Conservation (phyloP, 2,888 invertebrate genomes). For the Agriotes lineatus region DNA sequence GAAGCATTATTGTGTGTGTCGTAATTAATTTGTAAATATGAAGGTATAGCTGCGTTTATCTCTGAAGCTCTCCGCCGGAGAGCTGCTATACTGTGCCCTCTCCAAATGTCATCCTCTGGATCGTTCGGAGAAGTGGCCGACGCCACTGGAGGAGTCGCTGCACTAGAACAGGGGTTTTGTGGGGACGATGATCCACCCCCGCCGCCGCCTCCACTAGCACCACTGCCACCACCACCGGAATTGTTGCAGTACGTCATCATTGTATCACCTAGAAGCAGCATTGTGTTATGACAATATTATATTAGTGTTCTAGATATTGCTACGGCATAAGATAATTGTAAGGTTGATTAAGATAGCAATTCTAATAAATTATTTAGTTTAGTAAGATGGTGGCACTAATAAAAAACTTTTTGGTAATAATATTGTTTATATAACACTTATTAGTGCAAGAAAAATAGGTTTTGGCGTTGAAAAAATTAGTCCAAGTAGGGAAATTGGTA, state of each 20-base stretch:
- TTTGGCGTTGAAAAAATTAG: too few species aligned
- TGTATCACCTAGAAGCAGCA: slow-evolving; percentile 74
- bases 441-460: too few species aligned
- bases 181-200: slow-evolving; percentile 67
- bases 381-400: too few species aligned
- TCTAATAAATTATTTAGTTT: too few species aligned
- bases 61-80: slow-evolving; percentile 85
- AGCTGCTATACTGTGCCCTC: slow-evolving; percentile 87
- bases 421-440: too few species aligned
- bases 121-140: slow-evolving; percentile 67
- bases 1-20: slow-evolving; percentile 76
- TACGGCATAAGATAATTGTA: too few species aligned
- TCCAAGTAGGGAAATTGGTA: too few species aligned
- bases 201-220: slow-evolving; percentile 53
- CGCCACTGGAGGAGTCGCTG: slow-evolving; percentile 75
- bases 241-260: slow-evolving; percentile 82
- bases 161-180: slow-evolving; percentile 71
- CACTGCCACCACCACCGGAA: slow-evolving; percentile 53
- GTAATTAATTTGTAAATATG: slow-evolving; percentile 81
- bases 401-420: too few species aligned
- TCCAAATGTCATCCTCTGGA: slow-evolving; percentile 82
- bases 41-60: slow-evolving; percentile 79
- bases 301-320: too few species aligned
- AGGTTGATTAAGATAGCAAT: too few species aligned
- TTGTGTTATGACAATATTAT: too few species aligned